Evolutionary conservation across 30 jellyfish, hydroid and myxozoan genomes (phyloP), one percentile per base, ranked within the genome.

Genomic region (Pelagia noctiluca): DNA sequence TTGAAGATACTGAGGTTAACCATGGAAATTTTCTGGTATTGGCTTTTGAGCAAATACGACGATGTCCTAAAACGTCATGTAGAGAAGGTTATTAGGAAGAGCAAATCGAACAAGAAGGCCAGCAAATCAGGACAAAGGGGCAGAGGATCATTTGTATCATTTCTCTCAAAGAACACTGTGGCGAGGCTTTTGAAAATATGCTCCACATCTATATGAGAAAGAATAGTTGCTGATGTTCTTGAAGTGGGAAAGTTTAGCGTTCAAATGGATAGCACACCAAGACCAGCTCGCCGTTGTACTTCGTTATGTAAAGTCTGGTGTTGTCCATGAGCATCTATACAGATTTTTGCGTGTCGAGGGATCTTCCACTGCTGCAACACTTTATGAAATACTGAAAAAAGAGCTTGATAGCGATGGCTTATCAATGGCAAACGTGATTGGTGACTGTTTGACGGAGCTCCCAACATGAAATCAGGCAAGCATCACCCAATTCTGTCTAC

Each of bases 281-380:
- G 72, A 60, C 72, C 30, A 60, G 21, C 35, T 72, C 12, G 76
- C 85, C 76, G 46, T 72, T 48, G 46, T 50, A 30, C 74, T 72
- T 16, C 52, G 85, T 35, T 72, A 72, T 38, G 85, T 72, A 49
- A 72, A 72, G 46, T 36, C 85, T 50, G 85, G 49, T 4, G 16
- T 50, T 72, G 75, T 19, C 76, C 70, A 72, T 36, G 85, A 72
- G 85, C 85, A 72, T 48, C 52, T 72, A 73, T 72, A 72, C 72
- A 38, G 22, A n/a, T 22, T 47, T 72, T 8, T 29, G 26, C 13
- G 22, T 42, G 75, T 72, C 2, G 5, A 72, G 28, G 49, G 85
- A 10, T 42, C 85, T 72, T 22, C 76, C 13, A 72, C 85, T 72
- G 85, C 72, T 8, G 13, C 22, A 46, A 72, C 13, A 12, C 76